Percentiles rank a stretch among this genome's conserved stretches.
Evolutionary conservation across 2,797 vertebrate species (phyloP).

Genomic region (Girardinus metallicus): DNA sequence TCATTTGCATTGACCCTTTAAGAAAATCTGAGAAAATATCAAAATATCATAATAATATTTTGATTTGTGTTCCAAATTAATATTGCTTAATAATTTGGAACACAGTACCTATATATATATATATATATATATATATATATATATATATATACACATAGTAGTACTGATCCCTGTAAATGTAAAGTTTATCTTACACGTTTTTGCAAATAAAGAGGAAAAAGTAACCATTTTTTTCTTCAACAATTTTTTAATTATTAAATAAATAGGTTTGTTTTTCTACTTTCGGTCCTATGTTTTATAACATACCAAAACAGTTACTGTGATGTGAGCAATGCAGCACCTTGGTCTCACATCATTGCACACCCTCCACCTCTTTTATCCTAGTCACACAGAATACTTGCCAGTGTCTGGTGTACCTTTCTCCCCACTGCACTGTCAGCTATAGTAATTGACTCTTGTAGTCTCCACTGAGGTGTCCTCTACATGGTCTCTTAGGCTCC

Average conservation of each 20-base stretch:
- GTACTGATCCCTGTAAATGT: no score
- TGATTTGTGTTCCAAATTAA: no score
- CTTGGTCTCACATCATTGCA: constrained; percentile 55
- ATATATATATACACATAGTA: not conserved
- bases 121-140: not conserved
- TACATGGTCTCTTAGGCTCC: constrained; percentile 66
- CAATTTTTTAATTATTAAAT: no score
- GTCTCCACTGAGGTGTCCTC: constrained; percentile 68
- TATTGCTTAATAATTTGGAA: no score
- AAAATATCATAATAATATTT: no score
- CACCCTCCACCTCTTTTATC: constrained; percentile 54
- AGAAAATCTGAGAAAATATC: no score
- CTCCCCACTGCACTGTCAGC: constrained; percentile 67
- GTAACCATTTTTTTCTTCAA: not conserved
- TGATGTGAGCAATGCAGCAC: constrained; percentile 45
- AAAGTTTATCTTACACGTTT: not conserved
- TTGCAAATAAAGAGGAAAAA: no score
- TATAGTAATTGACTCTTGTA: constrained; percentile 74
- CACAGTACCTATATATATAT: no score
- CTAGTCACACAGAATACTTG: constrained; percentile 52
- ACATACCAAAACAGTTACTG: constrained; percentile 26
- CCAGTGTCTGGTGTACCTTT: constrained; percentile 66
- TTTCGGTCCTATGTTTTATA: not conserved
- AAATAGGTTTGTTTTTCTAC: not conserved
- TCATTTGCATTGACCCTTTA: no score